Evolutionary conservation across 2,888 invertebrate species (phyloP), one percentile per base, ranked within the genome.

Genomic region (Tinea semifulvella): DNA sequence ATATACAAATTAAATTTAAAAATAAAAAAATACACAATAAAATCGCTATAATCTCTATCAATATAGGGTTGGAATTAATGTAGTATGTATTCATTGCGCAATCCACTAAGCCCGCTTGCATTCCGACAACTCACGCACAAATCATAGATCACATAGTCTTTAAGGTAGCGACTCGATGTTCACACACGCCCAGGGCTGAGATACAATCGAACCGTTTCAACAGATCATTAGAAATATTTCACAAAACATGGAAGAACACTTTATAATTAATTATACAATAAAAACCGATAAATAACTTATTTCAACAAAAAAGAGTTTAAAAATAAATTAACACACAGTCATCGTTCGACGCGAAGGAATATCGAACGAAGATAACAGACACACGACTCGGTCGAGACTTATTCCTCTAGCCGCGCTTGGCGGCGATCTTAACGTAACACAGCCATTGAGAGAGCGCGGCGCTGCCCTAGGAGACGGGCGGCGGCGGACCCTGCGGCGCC

Each of bases 301-400:
- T 68, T 63, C 63, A 66, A 58, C 65, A 63, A 66, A 61, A 63
- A 57, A 65, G 65, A 69, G 61, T 40, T 40, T 40, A 40, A 68
- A 65, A 79, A 79, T 79, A 77, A 79, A 76, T 77, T 72, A 79
- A 75, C 74, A 69, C 66, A 68, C 64, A 76, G 71, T 77, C 73
- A 70, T 75, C 65, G 72, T 77, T 73, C 74, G 72, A 74, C 70
- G 72, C 66, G 61, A 62, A 66, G 61, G 65, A 65, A 70, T 72
- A 73, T 62, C 61, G 59, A 62, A 65, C 65, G 68, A 71, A 68
- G 61, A 68, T 63, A 58, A 65, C 65, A 65, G 70, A 68, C 67
- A 75, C 72, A 70, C 73, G 64, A 64, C 70, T 72, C 17, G 6
- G 10, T 6, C n/a, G 11, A 11, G 36, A 10, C 10, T 10, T 6